A percentile compares a stretch with the other conserved stretches of the same genome.
These are phyloP conservation scores for Columba livia DNA, from an alignment of 2,113 vertebrate genomes.

Conservation along the genomic window DNA sequence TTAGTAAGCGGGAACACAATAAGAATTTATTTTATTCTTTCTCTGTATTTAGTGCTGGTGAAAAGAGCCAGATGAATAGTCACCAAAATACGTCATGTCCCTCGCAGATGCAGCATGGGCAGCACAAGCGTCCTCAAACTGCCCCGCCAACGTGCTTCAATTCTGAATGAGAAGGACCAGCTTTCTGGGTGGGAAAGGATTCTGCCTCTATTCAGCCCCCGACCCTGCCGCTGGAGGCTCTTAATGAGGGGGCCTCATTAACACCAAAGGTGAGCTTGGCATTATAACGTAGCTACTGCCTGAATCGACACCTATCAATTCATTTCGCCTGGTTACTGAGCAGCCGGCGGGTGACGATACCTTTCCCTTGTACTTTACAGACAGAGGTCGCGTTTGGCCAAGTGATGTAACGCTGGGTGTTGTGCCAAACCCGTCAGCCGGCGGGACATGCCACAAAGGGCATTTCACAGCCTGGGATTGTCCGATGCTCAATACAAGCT, in stretches of 20 bases:
- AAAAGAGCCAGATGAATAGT: slow-evolving; percentile 60
- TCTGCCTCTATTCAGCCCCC: slow-evolving; percentile 11
- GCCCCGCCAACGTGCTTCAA: slow-evolving; percentile 35
- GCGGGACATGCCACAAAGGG: background rate
- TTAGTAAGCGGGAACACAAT: slow-evolving; percentile 39
- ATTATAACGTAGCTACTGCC: background rate
- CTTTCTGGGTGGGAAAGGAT: slow-evolving; percentile 40
- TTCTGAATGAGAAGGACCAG: slow-evolving; percentile 57
- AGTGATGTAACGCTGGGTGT: background rate
- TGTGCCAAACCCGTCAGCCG: background rate
- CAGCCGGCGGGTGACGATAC: background rate
- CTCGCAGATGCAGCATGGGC: slow-evolving; percentile 49
- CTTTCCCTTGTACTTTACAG: background rate
- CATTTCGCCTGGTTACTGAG: accelerated
- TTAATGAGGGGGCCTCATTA: slow-evolving; percentile 59
- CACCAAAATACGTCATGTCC: background rate
- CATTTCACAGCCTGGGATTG: background rate
- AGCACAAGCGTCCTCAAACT: background rate
- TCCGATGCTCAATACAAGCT: background rate
- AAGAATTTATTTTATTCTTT: slow-evolving; percentile 62
- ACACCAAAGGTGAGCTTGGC: slow-evolving; percentile 45
- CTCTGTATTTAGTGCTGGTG: slow-evolving; percentile 45
- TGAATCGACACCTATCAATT: background rate
- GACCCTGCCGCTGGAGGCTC: slow-evolving; percentile 27
- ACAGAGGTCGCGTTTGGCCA: background rate